These are phyloP conservation scores for Odontocolon sp. DNA, from an alignment of 2,888 invertebrate species.

Conservation along the genomic window DNA sequence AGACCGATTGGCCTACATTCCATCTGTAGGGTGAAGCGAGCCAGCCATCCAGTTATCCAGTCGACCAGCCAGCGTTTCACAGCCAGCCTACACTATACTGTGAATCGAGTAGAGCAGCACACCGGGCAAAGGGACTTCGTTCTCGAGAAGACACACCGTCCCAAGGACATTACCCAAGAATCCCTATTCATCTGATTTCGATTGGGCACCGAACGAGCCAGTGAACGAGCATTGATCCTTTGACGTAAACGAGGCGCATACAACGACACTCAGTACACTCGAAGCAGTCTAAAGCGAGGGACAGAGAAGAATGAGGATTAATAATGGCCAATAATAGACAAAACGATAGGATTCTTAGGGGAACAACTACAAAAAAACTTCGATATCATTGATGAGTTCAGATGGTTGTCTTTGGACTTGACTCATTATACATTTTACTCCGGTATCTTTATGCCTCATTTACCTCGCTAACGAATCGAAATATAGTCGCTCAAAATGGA, in stretches of 20 bases:
- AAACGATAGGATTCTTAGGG: neutral
- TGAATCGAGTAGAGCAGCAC: conserved; percentile 40
- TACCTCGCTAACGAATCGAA: too few species aligned
- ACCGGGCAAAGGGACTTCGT: conserved; percentile 40
- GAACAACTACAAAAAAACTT: neutral
- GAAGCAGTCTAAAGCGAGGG: conserved; percentile 1
- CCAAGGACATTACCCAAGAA: neutral
- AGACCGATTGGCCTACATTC: conserved; percentile 52
- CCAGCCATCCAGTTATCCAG: conserved; percentile 30
- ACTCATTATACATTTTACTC: too few species aligned
- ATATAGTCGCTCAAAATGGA: too few species aligned
- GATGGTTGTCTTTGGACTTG: too few species aligned
- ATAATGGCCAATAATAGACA: conserved; percentile 13
- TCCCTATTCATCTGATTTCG: conserved; percentile 49
- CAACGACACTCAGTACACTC: conserved; percentile 33
- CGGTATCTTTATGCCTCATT: too few species aligned
- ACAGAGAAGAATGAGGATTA: conserved; percentile 19
- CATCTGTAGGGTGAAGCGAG: conserved; percentile 19
- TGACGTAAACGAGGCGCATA: conserved; percentile 43
- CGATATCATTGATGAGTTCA: too few species aligned
- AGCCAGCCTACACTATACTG: conserved; percentile 32
- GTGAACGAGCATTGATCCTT: conserved; percentile 43
- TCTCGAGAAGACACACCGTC: conserved; percentile 6
- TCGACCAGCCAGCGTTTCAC: conserved; percentile 25
- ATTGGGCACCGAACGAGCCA: conserved; percentile 23